phyloP scores from a whole-genome alignment of 2,797 vertebrate species.

The Tadarida brasiliensis region DNA sequence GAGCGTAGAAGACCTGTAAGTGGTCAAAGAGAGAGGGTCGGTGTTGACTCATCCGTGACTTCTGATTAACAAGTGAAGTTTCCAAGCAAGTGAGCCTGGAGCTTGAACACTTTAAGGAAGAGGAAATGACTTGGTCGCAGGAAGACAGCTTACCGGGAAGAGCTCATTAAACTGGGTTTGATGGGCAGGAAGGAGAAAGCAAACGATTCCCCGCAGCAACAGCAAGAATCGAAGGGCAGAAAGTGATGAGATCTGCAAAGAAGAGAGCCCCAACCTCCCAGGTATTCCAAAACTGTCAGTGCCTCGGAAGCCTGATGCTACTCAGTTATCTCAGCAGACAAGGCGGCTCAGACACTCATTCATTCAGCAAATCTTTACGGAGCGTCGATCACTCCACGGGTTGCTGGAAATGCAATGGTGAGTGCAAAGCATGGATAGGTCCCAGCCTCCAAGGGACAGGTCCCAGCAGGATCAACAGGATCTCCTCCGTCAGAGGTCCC shows the following conservation, averaged over 20 bases:
- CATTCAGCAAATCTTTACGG: not conserved
- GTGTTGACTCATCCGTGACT: not conserved
- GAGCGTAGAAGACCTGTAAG: not conserved
- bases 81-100: not conserved
- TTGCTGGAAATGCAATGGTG: not conserved
- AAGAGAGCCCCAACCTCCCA: not conserved
- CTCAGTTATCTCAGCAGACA: not conserved
- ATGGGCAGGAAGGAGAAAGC: conserved; percentile 64
- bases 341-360: not conserved
- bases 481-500: too few relatives aligned
- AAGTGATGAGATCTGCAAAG: conserved; percentile 70
- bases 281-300: not conserved
- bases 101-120: conserved; percentile 37
- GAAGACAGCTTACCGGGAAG: conserved; percentile 70
- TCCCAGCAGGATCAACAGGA: not conserved
- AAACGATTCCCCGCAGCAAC: conserved; percentile 29
- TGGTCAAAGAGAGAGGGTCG: not conserved
- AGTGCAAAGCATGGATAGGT: not conserved
- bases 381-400: not conserved
- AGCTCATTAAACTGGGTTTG: conserved; percentile 76
- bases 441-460: not conserved
- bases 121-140: conserved; percentile 68
- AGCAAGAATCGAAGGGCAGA: conserved; percentile 63
- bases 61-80: conserved; percentile 27
- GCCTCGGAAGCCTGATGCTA: too few relatives aligned